A percentile compares a stretch with the other conserved stretches of the same genome.
Conservation (phyloP, 2,797 vertebrate genomes). For the Sebastes matsubarae region DNA sequence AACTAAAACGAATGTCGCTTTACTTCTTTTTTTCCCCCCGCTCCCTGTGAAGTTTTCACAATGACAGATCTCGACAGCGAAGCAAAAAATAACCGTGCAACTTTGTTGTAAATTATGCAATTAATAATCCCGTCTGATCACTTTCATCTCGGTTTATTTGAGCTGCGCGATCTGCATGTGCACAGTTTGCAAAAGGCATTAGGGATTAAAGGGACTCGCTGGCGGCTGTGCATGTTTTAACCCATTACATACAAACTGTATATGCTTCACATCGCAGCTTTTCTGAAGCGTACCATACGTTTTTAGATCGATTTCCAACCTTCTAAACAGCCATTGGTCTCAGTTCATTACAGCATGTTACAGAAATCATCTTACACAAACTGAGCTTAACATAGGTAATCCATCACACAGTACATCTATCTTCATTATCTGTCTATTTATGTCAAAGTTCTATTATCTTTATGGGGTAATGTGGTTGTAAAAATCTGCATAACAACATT, state of each 20-base stretch:
- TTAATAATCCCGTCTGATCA: slow-evolving; percentile 4
- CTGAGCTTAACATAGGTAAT: background rate
- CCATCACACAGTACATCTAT: slow-evolving; percentile 2
- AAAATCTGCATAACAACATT: background rate
- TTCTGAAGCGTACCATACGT: background rate
- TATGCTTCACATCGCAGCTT: background rate
- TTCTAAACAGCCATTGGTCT: slow-evolving; percentile 5
- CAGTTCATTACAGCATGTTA: background rate
- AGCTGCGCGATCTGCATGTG: background rate
- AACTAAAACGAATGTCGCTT: slow-evolving; percentile 37
- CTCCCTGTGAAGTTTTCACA: slow-evolving; percentile 27
- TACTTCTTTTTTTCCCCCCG: background rate
- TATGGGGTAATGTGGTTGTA: background rate
- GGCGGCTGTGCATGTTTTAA: background rate
- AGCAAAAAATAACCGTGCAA: background rate
- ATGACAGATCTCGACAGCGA: background rate
- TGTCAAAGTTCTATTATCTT: background rate
- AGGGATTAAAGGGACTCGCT: slow-evolving; percentile 5
- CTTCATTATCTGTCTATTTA: background rate
- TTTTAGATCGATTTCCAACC: slow-evolving; percentile 14
- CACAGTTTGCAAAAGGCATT: slow-evolving; percentile 13
- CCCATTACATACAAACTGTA: background rate
- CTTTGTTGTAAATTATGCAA: background rate
- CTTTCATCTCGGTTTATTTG: background rate
- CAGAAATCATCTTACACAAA: slow-evolving; percentile 3